These are phyloP conservation scores for Ectropis grisescens DNA, from an alignment of 1,140 invertebrate species.

Conservation along the genomic window DNA sequence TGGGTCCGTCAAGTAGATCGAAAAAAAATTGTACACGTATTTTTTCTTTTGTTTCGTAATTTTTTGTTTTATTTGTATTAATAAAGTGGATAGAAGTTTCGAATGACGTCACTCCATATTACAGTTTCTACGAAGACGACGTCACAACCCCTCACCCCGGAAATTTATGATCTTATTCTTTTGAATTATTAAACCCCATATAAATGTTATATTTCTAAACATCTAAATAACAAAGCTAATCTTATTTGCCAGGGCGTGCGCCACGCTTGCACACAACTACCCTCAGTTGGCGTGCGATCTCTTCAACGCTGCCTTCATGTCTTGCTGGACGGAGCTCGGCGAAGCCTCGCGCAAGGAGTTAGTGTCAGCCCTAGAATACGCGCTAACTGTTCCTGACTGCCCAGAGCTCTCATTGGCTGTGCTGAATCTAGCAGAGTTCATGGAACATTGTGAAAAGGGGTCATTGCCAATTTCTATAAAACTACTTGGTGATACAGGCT, in stretches of 20 bases:
- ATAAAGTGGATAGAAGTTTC: no score
- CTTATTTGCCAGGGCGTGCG: conserved; percentile 79
- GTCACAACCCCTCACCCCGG: no score
- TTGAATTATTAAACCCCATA: no score
- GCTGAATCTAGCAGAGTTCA: conserved; percentile 97
- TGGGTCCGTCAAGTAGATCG: no score
- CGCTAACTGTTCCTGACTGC: conserved; percentile 90
- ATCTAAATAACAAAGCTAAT: no score
- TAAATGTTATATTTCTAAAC: no score
- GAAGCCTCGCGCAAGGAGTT: conserved; percentile 88
- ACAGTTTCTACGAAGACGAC: no score
- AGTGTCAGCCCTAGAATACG: conserved; percentile 88
- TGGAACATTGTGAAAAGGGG: conserved; percentile 99
- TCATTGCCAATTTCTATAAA: conserved; percentile 91
- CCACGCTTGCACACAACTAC: conserved; percentile 93
- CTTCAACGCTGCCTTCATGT: conserved; percentile 99
- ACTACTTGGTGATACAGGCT: conserved; percentile 83
- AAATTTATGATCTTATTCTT: no score
- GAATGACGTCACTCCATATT: no score
- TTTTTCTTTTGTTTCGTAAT: no score
- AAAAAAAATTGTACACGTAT: no score
- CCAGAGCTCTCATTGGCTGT: conserved; percentile 98
- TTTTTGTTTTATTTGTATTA: no score
- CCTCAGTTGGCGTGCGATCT: conserved; percentile 93
- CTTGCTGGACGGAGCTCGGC: conserved; percentile 96